These are phyloP conservation scores for Fulmarus glacialis DNA, from an alignment of 2,113 vertebrate species.

Conservation along the genomic window DNA sequence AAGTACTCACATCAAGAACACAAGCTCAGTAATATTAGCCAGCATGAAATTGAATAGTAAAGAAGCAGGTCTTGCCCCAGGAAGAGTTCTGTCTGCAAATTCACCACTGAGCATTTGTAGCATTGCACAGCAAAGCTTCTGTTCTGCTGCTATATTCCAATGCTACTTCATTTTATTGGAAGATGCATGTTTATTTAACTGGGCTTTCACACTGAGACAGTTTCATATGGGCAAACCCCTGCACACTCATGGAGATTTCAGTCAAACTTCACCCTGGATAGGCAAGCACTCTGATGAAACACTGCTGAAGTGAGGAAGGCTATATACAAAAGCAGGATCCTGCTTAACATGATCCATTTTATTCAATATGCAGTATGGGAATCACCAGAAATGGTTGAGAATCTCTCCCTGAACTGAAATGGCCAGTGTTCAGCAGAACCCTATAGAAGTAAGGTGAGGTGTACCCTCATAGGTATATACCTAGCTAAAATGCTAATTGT, in stretches of 20 bases:
- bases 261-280: neutral
- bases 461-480: neutral
- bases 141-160: neutral
- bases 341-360: neutral
- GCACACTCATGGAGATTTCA: neutral
- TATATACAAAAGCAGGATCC: neutral
- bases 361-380: neutral
- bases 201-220: neutral
- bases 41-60: neutral
- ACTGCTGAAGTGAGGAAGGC: neutral
- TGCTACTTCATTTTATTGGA: neutral
- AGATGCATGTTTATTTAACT: neutral
- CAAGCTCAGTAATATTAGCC: neutral
- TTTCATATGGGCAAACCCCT: neutral
- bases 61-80: neutral
- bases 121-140: neutral
- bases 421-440: neutral
- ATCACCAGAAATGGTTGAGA: neutral
- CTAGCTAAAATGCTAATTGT: neutral
- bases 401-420: neutral
- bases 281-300: neutral
- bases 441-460: neutral
- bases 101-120: neutral
- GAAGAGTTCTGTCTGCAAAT: neutral
- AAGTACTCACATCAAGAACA: neutral